Evolutionary conservation across 2,797 vertebrate genomes (phyloP).

Genomic region (Chanos chanos): DNA sequence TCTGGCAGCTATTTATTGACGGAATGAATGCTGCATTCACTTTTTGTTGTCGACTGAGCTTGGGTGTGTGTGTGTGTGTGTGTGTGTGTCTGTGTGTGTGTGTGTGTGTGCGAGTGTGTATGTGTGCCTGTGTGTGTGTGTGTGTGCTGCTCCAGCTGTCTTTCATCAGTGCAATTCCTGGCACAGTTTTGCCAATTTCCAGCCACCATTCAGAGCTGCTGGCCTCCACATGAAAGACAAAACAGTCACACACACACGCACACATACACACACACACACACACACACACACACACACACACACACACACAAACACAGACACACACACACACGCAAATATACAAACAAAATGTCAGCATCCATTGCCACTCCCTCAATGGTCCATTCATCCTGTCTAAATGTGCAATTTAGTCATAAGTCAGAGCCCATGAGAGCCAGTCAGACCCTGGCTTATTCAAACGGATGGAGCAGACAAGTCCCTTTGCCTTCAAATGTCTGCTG

Average conservation of each 20-base stretch:
- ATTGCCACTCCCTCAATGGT: slow-evolving; percentile 28
- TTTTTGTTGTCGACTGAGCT: slow-evolving; percentile 9
- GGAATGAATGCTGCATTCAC: slow-evolving; percentile 30
- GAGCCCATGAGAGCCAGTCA: slow-evolving; percentile 30
- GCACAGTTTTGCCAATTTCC: slow-evolving; percentile 30
- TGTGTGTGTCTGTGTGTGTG: slow-evolving; percentile 12
- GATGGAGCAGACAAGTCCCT: slow-evolving; percentile 25
- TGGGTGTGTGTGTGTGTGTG: slow-evolving; percentile 10
- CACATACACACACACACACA: slow-evolving; percentile 1
- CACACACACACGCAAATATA: too few relatives aligned
- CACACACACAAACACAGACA: not conserved
- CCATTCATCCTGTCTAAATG: slow-evolving; percentile 38
- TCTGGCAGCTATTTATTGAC: slow-evolving; percentile 19
- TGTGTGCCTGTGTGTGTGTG: not conserved
- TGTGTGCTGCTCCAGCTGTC: slow-evolving; percentile 2
- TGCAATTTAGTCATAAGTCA: slow-evolving; percentile 36
- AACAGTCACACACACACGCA: slow-evolving; percentile 32
- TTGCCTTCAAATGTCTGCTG: slow-evolving; percentile 43
- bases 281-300: slow-evolving; percentile 20
- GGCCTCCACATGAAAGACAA: slow-evolving; percentile 22
- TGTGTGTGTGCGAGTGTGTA: not conserved
- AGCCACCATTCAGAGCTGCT: slow-evolving; percentile 32
- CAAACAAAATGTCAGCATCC: slow-evolving; percentile 26
- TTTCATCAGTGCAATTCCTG: slow-evolving; percentile 23
- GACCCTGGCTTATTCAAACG: slow-evolving; percentile 38